Evolutionary conservation across 1,140 invertebrate genomes (phyloP).

Genomic region (Pararge aegeria): DNA sequence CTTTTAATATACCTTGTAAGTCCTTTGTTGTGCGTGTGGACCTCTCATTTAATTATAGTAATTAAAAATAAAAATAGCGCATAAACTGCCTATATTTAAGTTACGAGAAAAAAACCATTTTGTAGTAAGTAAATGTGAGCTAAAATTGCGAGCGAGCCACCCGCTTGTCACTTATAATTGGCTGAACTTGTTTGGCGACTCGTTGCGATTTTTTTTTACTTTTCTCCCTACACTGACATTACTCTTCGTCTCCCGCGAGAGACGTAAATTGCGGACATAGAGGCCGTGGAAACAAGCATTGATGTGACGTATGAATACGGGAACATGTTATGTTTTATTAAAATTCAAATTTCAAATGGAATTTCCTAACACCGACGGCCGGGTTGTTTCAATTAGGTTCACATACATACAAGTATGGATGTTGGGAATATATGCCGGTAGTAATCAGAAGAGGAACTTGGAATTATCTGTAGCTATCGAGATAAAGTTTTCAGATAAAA

Average conservation of each 20-base stretch:
- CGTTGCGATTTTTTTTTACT: slow-evolving; percentile 64
- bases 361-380: slow-evolving; percentile 43
- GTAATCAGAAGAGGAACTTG: no score
- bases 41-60: slow-evolving; percentile 1
- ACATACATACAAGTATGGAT: background rate
- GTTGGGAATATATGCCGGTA: no score
- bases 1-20: no score
- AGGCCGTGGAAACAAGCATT: slow-evolving; percentile 66
- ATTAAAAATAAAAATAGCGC: slow-evolving; percentile 3
- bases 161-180: slow-evolving; percentile 78
- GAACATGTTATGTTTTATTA: slow-evolving; percentile 68
- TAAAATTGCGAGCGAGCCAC: slow-evolving; percentile 34
- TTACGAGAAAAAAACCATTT: slow-evolving; percentile 16
- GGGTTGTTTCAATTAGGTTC: slow-evolving; percentile 39
- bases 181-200: slow-evolving; percentile 76
- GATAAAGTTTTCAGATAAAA: no score
- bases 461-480: no score
- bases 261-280: slow-evolving; percentile 72
- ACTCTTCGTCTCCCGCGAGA: slow-evolving; percentile 77
- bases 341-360: slow-evolving; percentile 66
- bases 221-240: slow-evolving; percentile 66
- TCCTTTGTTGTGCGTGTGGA: background rate
- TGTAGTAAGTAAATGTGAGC: slow-evolving; percentile 25
- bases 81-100: slow-evolving; percentile 4
- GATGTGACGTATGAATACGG: slow-evolving; percentile 72